Percentiles rank a stretch among this genome's conserved stretches.
Evolutionary conservation across 1,140 invertebrate genomes (phyloP).

Genomic region (Drosophila auraria): DNA sequence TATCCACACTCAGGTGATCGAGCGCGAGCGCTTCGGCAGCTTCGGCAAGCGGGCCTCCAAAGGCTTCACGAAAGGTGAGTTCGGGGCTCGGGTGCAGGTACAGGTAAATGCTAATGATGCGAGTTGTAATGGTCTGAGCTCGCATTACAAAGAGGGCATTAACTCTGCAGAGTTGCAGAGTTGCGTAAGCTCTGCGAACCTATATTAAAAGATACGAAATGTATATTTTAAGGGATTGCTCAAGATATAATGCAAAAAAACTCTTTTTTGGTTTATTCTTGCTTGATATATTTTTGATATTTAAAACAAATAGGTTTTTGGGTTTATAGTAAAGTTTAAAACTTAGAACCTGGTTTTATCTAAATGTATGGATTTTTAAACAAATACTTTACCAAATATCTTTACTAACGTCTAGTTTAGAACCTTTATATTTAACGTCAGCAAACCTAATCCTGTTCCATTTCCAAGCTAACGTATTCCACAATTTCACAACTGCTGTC

Average conservation of each 20-base stretch:
- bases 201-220: not conserved
- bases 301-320: too few species aligned
- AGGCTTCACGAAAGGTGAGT: slow-evolving; percentile 77
- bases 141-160: slow-evolving; percentile 12
- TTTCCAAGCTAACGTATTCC: slow-evolving; percentile 1
- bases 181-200: slow-evolving; percentile 2
- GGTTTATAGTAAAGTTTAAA: too few species aligned
- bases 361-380: too few species aligned
- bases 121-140: slow-evolving; percentile 11
- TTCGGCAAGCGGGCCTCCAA: slow-evolving; percentile 86
- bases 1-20: slow-evolving; percentile 83
- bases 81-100: not conserved
- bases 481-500: slow-evolving; percentile 21
- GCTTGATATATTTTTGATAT: too few species aligned
- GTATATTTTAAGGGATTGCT: not conserved
- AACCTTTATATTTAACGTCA: not conserved
- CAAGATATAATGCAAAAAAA: too few species aligned
- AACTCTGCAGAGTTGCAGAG: slow-evolving; percentile 4
- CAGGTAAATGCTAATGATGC: slow-evolving; percentile 35
- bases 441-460: not conserved
- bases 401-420: not conserved
- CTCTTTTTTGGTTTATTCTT: too few species aligned
- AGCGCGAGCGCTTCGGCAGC: slow-evolving; percentile 87
- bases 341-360: too few species aligned
- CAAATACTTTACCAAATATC: too few species aligned